These are phyloP conservation scores for Onychostoma macrolepis DNA, from an alignment of 2,113 vertebrate genomes.

Conservation along the genomic window DNA sequence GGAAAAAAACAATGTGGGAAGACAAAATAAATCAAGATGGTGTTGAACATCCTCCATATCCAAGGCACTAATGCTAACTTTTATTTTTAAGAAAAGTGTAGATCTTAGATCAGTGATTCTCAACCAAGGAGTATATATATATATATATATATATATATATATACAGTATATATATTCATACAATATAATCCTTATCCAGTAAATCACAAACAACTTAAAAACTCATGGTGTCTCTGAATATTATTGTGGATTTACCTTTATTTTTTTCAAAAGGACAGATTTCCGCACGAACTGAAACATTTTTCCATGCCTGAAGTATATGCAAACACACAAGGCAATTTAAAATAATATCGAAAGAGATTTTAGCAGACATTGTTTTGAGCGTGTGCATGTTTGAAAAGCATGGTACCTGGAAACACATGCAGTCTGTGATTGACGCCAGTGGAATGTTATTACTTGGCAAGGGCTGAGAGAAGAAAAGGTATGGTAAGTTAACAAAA, in stretches of 20 bases:
- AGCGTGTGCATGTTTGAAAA: background rate
- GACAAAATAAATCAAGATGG: background rate
- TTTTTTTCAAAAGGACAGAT: conserved; percentile 68
- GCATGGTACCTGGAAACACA: conserved; percentile 73
- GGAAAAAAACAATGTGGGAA: background rate
- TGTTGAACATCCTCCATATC: background rate
- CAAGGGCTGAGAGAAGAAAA: background rate
- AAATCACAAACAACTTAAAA: background rate
- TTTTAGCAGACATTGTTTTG: background rate
- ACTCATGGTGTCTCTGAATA: background rate
- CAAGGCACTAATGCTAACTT: too few relatives aligned
- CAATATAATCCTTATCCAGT: background rate
- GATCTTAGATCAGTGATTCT: too few relatives aligned
- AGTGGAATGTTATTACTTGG: conserved; percentile 62
- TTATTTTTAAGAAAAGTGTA: too few relatives aligned
- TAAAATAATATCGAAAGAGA: background rate
- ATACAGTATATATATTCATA: background rate
- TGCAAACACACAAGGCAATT: background rate
- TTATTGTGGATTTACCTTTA: background rate
- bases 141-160: too few relatives aligned
- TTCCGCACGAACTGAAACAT: conserved; percentile 42
- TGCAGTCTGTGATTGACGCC: conserved; percentile 68
- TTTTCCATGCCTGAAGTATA: conserved; percentile 64
- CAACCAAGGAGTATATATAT: too few relatives aligned
- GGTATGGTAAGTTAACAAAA: background rate